Percentiles rank a stretch among this genome's conserved stretches.
These are phyloP conservation scores for Parazoanthus atlanticus DNA, from an alignment of 92 coral and sea anemone species.

Conservation along the genomic window DNA sequence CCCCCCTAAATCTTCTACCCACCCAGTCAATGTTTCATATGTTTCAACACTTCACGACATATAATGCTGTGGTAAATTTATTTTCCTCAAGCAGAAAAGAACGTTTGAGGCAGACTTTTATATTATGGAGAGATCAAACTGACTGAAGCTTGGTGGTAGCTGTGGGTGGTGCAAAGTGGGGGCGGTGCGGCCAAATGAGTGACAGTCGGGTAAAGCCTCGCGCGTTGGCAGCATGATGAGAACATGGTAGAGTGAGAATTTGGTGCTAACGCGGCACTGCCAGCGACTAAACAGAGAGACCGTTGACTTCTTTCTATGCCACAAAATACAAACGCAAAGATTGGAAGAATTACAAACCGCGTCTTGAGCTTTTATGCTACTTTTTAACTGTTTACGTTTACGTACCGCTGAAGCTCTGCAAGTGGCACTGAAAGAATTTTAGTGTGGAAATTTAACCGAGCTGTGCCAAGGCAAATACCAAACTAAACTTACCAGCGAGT, in stretches of 20 bases:
- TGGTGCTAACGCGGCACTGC: background rate
- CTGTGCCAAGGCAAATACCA: background rate
- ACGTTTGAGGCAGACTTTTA: background rate
- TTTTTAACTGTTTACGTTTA: no score
- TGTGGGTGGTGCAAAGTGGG: background rate
- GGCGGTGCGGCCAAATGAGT: background rate
- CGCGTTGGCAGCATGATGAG: background rate
- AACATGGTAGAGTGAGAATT: background rate
- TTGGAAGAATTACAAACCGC: background rate
- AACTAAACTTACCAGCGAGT: no score
- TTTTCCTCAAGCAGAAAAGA: background rate
- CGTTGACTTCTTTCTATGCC: background rate
- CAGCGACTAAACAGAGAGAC: no score
- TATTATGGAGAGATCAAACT: background rate
- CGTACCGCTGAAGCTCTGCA: no score
- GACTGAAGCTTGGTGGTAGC: background rate
- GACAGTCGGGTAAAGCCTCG: background rate
- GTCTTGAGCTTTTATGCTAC: background rate
- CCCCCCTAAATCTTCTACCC: background rate
- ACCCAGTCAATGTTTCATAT: background rate
- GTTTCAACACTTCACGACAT: background rate
- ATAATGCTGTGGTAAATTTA: no score
- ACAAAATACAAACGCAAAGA: background rate
- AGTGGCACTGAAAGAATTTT: no score
- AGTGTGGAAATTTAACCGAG: background rate